These are phyloP conservation scores for Acropternis orthonyx DNA, from an alignment of 2,797 vertebrate species.

Conservation along the genomic window DNA sequence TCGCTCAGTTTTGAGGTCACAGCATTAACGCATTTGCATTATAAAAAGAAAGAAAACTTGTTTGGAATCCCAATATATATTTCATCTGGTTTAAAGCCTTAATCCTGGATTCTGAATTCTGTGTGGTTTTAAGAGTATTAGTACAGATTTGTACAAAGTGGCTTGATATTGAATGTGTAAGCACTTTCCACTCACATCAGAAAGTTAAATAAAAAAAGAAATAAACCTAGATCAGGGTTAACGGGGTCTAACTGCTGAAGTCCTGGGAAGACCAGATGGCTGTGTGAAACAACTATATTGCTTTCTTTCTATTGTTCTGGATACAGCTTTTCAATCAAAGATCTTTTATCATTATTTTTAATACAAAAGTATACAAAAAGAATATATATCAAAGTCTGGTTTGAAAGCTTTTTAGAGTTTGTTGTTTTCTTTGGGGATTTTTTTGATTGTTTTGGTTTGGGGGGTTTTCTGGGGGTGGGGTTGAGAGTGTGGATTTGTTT, in stretches of 20 bases:
- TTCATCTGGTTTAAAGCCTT: constrained; percentile 59
- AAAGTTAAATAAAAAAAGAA: constrained; percentile 53
- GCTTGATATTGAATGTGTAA: constrained; percentile 43
- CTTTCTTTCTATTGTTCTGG: not conserved
- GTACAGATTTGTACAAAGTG: constrained; percentile 58
- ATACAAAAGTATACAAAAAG: not conserved
- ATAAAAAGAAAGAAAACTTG: constrained; percentile 65
- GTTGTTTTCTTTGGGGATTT: not conserved
- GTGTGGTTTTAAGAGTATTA: constrained; percentile 62
- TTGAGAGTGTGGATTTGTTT: not conserved
- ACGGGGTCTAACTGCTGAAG: not conserved
- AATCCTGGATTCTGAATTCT: constrained; percentile 61
- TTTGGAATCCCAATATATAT: constrained; percentile 56
- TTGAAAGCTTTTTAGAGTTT: not conserved
- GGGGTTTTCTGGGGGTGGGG: accelerated
- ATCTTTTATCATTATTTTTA: not conserved
- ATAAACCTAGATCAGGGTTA: constrained; percentile 21
- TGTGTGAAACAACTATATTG: not conserved
- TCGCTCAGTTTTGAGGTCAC: constrained; percentile 52
- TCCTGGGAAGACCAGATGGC: constrained; percentile 16
- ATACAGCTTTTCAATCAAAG: not conserved
- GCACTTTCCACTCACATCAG: constrained; percentile 15
- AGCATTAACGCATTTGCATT: constrained; percentile 56
- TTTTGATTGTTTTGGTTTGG: not conserved
- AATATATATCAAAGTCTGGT: not conserved